These are phyloP conservation scores for Triplophysa dalaica DNA, from an alignment of 2,113 vertebrate genomes.

Conservation along the genomic window DNA sequence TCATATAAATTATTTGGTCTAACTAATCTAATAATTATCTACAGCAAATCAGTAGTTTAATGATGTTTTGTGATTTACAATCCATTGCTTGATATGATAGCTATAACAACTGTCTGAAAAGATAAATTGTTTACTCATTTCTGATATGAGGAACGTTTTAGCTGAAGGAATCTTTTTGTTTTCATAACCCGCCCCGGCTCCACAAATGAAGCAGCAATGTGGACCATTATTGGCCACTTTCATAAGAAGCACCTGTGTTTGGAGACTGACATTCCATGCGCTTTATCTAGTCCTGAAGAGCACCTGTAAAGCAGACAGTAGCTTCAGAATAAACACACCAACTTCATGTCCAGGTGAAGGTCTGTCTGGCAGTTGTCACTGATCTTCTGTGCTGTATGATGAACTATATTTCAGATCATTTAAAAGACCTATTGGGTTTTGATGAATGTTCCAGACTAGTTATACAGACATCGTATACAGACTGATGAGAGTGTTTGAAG, in stretches of 20 bases:
- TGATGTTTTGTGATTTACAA: slow-evolving; percentile 18
- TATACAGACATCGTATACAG: not conserved
- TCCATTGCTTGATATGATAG: slow-evolving; percentile 1
- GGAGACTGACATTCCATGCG: slow-evolving; percentile 74
- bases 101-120: slow-evolving; percentile 37
- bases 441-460: slow-evolving; percentile 24
- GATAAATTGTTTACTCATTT: slow-evolving; percentile 55
- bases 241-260: slow-evolving; percentile 79
- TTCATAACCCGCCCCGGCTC: slow-evolving; percentile 54
- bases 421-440: slow-evolving; percentile 33
- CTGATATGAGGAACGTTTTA: slow-evolving; percentile 60
- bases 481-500: not conserved
- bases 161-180: slow-evolving; percentile 64
- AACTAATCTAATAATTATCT: too few relatives aligned
- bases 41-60: slow-evolving; percentile 4
- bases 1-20: too few relatives aligned
- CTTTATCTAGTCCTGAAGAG: slow-evolving; percentile 66
- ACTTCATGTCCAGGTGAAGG: slow-evolving; percentile 60
- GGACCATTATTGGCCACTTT: slow-evolving; percentile 68
- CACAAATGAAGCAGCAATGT: slow-evolving; percentile 71
- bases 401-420: slow-evolving; percentile 10
- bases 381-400: slow-evolving; percentile 3
- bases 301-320: slow-evolving; percentile 65
- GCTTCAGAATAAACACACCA: slow-evolving; percentile 68
- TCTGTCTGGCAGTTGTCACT: slow-evolving; percentile 40